Evolutionary conservation across 2,797 vertebrate species (phyloP), one percentile per base, ranked within the genome.

Genomic region (Paramormyrops hopkinsi): DNA sequence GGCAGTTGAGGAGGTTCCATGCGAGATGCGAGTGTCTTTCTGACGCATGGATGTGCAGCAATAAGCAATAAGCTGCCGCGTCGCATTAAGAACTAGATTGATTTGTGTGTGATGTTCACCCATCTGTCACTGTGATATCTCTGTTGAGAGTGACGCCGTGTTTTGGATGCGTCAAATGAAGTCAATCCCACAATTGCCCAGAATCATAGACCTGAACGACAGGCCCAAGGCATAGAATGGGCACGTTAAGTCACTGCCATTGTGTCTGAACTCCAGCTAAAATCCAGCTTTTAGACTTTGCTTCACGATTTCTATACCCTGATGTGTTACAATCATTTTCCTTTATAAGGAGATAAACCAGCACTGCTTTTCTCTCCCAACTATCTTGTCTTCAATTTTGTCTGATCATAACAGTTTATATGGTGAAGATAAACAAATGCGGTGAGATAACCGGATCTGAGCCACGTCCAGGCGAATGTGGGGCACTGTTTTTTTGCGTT

Each of bases 61-160:
- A 94, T 93, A 93, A 89, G 89, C 94, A 93, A 93, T 44, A 59
- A 69, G 90, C 91, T 92, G 92, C 89, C 22, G 89, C 93, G 95
- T 95, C 90, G 95, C 92, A 93, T 91, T 53, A 76, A 79, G 89
- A 93, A 93, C 92, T 90, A 92, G 19, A 41, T 53, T 85, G 87
- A 82, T 89, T 90, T 89, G 44, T 89, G 83, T 76, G 29, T 44
- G 53, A 62, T 12, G 56, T 17, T 87, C 19, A 87, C 29, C 14
- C 19, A 22, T 51, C 46, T 41, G 17, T 89, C 59, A 53, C 12
- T 50, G 83, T 8, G 76, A 50, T 79, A 65, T 65, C 56, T 62
- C 50, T 83, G 8, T 44, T 3, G 51, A 56, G 54, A 88, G 12
- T 17, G 41, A 62, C 14, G 53, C 12, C 9, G n/a, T 37, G 50